These are phyloP conservation scores for Epinotia bilunana DNA, from an alignment of 2,888 invertebrate genomes.

Conservation along the genomic window DNA sequence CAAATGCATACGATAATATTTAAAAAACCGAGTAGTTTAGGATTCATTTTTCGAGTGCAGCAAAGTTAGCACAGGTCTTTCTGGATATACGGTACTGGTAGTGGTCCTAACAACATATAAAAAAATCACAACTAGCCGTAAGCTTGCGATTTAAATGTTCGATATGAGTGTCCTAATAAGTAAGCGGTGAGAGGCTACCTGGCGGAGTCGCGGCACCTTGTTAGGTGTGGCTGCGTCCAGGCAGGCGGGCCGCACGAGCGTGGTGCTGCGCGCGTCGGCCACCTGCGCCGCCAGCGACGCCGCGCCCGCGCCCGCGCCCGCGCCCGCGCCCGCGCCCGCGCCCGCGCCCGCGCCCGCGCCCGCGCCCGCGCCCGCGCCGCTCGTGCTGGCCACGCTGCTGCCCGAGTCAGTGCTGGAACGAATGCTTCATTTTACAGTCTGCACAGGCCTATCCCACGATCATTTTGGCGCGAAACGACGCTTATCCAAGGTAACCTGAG, in stretches of 20 bases:
- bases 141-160: too few relatives aligned
- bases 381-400: constrained; percentile 18
- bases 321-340: constrained; percentile 13
- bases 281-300: constrained; percentile 51
- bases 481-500: neutral
- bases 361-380: constrained; percentile 28
- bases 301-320: constrained; percentile 20
- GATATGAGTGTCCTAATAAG: too few relatives aligned
- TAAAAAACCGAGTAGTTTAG: too few relatives aligned
- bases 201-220: constrained; percentile 48
- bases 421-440: neutral
- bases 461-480: too few relatives aligned
- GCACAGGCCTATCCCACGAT: too few relatives aligned
- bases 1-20: too few relatives aligned
- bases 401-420: neutral
- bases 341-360: constrained; percentile 15
- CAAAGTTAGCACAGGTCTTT: too few relatives aligned
- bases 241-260: constrained; percentile 49
- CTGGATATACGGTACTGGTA: too few relatives aligned
- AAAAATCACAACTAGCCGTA: too few relatives aligned
- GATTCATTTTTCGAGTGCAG: too few relatives aligned
- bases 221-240: constrained; percentile 50
- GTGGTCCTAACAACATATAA: too few relatives aligned
- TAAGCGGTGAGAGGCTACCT: constrained; percentile 17
- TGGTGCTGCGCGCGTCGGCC: constrained; percentile 53